Evolutionary conservation across 1,140 invertebrate species (phyloP).

Genomic region (Pygmarrhopalites habei): DNA sequence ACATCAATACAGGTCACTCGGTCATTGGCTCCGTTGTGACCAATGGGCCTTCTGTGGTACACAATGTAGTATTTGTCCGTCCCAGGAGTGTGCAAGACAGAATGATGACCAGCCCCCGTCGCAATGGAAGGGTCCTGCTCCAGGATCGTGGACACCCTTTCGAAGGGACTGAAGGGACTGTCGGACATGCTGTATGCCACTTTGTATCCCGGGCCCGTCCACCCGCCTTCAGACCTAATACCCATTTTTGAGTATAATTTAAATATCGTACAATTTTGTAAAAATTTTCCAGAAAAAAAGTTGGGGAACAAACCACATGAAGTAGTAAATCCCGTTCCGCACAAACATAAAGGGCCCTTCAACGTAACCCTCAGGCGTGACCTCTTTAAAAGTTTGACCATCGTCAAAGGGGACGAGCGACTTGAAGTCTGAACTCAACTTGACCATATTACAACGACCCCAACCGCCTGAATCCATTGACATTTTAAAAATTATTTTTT

Average conservation of each 20-base stretch:
- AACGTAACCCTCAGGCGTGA: conserved; percentile 17
- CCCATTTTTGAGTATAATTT: too few relatives aligned
- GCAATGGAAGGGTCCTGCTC: conserved; percentile 23
- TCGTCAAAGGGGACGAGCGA: conserved; percentile 18
- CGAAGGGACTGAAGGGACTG: conserved; percentile 16
- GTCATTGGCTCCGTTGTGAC: conserved; percentile 11
- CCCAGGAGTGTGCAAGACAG: conserved; percentile 15
- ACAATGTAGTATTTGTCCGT: conserved; percentile 25
- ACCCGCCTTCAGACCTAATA: too few relatives aligned
- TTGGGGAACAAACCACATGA: too few relatives aligned
- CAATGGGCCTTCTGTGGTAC: conserved; percentile 23
- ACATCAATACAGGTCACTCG: conserved; percentile 23
- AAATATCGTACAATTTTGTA: too few relatives aligned
- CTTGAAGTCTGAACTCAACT: conserved; percentile 14
- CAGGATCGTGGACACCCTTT: conserved; percentile 10
- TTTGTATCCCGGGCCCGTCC: conserved; percentile 22
- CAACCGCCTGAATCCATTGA: too few relatives aligned
- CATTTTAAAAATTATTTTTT: too few relatives aligned
- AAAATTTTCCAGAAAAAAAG: too few relatives aligned
- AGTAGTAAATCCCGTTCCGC: conserved; percentile 24
- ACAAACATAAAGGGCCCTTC: conserved; percentile 30
- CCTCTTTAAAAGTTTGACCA: conserved; percentile 21
- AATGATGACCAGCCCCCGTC: conserved; percentile 25
- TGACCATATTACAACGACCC: conserved; percentile 20
- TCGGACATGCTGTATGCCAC: conserved; percentile 23